These are phyloP conservation scores for Paraescarpia echinospica DNA, from an alignment of 1,140 invertebrate species.

Conservation along the genomic window DNA sequence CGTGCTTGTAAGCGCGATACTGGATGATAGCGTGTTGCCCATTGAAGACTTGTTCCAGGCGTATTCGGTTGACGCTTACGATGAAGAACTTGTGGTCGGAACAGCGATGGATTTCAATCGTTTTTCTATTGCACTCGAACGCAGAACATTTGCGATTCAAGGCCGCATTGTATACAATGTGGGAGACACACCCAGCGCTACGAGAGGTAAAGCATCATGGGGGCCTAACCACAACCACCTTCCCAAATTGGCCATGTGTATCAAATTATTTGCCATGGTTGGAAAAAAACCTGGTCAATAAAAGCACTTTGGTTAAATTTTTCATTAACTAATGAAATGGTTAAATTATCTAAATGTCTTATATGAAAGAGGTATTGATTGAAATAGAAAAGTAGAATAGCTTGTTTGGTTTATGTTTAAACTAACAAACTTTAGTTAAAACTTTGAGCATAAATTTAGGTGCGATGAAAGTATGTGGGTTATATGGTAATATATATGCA, in stretches of 20 bases:
- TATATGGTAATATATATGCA: too few species aligned
- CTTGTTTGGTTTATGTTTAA: background rate
- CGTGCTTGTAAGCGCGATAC: constrained; percentile 42
- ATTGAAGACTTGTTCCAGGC: constrained; percentile 43
- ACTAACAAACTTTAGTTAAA: background rate
- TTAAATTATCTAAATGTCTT: background rate
- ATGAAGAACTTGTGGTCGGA: constrained; percentile 37
- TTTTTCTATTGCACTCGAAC: constrained; percentile 28
- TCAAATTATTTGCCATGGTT: too few species aligned
- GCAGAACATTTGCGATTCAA: constrained; percentile 44
- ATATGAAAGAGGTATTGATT: background rate
- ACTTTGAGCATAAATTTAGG: background rate
- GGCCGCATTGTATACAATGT: constrained; percentile 31
- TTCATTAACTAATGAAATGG: too few species aligned
- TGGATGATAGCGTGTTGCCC: constrained; percentile 36
- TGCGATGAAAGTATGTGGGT: background rate
- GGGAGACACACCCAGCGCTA: background rate
- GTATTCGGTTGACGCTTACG: constrained; percentile 38
- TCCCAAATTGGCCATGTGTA: background rate
- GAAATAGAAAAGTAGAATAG: too few species aligned
- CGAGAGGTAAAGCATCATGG: background rate
- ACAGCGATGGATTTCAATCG: constrained; percentile 34
- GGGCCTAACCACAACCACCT: background rate
- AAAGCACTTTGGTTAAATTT: too few species aligned
- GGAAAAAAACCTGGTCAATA: too few species aligned